Evolutionary conservation across 2,113 vertebrate species (phyloP).

Genomic region (Heterotilapia buettikoferi): DNA sequence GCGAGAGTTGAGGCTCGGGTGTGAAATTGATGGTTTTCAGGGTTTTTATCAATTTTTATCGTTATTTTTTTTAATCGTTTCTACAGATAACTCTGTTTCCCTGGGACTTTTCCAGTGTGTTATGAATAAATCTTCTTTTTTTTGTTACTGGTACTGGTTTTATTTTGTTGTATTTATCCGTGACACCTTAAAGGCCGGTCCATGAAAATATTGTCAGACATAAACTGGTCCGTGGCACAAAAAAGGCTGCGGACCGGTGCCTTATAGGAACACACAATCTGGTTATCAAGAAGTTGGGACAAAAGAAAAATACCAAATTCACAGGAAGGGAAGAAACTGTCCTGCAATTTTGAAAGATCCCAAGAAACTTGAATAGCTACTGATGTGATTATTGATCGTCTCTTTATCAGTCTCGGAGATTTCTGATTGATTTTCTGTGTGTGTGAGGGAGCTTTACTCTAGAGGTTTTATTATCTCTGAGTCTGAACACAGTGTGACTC

Average conservation of each 20-base stretch:
- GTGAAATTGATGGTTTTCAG: no score
- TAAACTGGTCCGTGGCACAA: background rate
- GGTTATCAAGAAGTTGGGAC: background rate
- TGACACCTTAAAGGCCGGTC: background rate
- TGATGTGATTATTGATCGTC: background rate
- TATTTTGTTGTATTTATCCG: background rate
- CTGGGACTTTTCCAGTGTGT: background rate
- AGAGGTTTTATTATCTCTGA: background rate
- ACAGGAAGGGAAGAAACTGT: background rate
- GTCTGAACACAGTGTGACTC: background rate
- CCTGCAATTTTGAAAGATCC: background rate
- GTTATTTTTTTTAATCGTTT: no score
- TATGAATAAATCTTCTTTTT: background rate
- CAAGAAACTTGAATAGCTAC: background rate
- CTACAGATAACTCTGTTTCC: no score
- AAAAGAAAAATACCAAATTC: background rate
- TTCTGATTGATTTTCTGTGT: background rate
- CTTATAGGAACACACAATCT: background rate
- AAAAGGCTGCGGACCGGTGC: background rate
- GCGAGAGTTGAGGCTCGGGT: no score
- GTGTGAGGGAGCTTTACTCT: background rate
- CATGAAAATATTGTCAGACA: background rate
- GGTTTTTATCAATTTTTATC: no score
- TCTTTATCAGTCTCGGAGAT: background rate
- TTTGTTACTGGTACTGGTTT: background rate